Percentiles rank a stretch among this genome's conserved stretches.
These are phyloP conservation scores for Fissipunctia ypsillon DNA, from an alignment of 2,888 invertebrate genomes.

Conservation along the genomic window DNA sequence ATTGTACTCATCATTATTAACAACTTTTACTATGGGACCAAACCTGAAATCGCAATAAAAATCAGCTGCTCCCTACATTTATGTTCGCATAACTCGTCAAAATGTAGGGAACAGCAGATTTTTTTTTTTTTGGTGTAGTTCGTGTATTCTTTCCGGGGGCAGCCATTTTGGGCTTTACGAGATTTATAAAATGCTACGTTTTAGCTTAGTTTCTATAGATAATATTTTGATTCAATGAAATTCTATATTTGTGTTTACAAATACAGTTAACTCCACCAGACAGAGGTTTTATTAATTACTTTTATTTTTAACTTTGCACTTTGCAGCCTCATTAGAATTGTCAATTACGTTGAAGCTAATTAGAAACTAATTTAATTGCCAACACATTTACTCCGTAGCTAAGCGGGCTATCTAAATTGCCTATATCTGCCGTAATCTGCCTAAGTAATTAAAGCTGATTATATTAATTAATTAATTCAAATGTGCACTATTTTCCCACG, in stretches of 20 bases:
- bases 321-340: conserved; percentile 40
- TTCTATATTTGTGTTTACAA: neutral
- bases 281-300: conserved; percentile 18
- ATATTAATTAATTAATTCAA: conserved; percentile 47
- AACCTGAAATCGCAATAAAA: too few relatives aligned
- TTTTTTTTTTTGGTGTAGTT: too few relatives aligned
- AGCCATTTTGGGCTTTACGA: neutral
- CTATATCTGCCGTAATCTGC: conserved; percentile 43
- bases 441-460: conserved; percentile 49
- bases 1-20: too few relatives aligned
- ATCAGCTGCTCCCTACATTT: too few relatives aligned
- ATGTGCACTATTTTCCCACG: conserved; percentile 48
- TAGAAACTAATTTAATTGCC: conserved; percentile 46
- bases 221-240: neutral
- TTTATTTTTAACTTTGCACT: conserved; percentile 24
- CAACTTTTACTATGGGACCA: too few relatives aligned
- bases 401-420: conserved; percentile 53
- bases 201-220: neutral
- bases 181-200: neutral
- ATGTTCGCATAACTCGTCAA: too few relatives aligned
- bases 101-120: too few relatives aligned
- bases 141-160: neutral
- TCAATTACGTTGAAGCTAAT: conserved; percentile 45
- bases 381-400: conserved; percentile 39
- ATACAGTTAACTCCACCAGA: conserved; percentile 22